These are phyloP conservation scores for Xerus rutilus DNA, from an alignment of 2,797 vertebrate genomes.

Conservation along the genomic window DNA sequence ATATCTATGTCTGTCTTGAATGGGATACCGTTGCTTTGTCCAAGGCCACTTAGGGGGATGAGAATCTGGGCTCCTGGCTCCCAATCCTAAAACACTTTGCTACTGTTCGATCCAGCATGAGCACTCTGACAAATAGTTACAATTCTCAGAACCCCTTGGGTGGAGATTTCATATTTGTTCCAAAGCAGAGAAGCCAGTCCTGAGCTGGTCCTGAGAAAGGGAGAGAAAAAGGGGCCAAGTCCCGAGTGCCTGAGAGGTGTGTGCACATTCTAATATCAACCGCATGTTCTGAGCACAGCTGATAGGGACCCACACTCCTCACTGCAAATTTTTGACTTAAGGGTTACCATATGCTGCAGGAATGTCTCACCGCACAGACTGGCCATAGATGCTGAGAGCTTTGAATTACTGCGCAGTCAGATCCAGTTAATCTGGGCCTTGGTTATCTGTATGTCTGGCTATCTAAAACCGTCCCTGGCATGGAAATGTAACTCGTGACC, in stretches of 20 bases:
- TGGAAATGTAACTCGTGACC: conserved; percentile 73
- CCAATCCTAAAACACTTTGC: neutral
- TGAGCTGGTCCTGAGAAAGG: conserved; percentile 22
- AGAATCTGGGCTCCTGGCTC: neutral
- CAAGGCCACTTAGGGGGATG: neutral
- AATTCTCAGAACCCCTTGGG: neutral
- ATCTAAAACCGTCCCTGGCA: conserved; percentile 72
- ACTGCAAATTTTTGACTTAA: conserved; percentile 64
- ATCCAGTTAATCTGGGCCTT: conserved; percentile 78
- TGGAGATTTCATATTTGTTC: neutral
- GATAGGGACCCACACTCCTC: conserved; percentile 65
- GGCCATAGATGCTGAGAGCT: conserved; percentile 65
- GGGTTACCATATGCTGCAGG: conserved; percentile 76
- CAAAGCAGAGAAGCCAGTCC: neutral
- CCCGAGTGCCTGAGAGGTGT: neutral
- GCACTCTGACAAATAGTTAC: neutral
- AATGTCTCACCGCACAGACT: conserved; percentile 63
- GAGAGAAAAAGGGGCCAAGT: conserved; percentile 20
- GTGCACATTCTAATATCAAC: conserved; percentile 67
- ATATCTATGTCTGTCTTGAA: neutral
- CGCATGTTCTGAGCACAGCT: conserved; percentile 36
- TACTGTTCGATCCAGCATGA: conserved; percentile 10
- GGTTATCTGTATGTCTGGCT: conserved; percentile 72
- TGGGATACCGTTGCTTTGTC: neutral
- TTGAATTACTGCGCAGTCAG: conserved; percentile 68